Evolutionary conservation across 1,140 invertebrate genomes (phyloP).

Genomic region (Tigriopus japonicus): DNA sequence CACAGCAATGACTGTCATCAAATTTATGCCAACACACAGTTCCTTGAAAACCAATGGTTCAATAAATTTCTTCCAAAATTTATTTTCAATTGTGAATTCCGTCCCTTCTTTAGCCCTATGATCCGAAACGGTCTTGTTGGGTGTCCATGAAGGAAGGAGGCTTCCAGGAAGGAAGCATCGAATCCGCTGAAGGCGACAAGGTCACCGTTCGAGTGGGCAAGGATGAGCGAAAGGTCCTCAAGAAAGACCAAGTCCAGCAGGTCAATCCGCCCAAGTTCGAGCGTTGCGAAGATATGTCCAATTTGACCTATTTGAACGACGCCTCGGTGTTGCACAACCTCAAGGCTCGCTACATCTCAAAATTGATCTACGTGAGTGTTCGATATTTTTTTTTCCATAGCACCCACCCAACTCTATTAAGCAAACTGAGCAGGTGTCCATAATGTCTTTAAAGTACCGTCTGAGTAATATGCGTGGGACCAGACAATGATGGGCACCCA

Average conservation of each 20-base stretch:
- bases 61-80: too few species aligned
- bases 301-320: constrained; percentile 43
- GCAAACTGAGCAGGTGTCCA: not conserved
- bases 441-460: too few species aligned
- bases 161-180: constrained; percentile 89
- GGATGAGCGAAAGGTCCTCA: constrained; percentile 18
- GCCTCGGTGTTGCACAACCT: constrained; percentile 39
- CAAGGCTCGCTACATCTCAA: constrained; percentile 32
- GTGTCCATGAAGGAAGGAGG: constrained; percentile 93
- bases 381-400: not conserved
- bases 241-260: constrained; percentile 33
- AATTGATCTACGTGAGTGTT: constrained; percentile 35
- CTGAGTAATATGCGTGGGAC: too few species aligned
- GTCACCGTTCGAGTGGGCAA: constrained; percentile 29
- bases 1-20: too few species aligned
- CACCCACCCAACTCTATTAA: not conserved
- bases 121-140: constrained; percentile 99
- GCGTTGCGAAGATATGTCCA: constrained; percentile 42
- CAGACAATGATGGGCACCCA: too few species aligned
- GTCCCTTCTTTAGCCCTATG: constrained; percentile 52
- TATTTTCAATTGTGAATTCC: too few species aligned
- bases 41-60: too few species aligned
- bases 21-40: too few species aligned
- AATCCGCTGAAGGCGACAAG: constrained; percentile 92
- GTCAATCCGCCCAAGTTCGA: constrained; percentile 40